A percentile compares a stretch with the other conserved stretches of the same genome.
Conservation (phyloP, 2,797 vertebrate species). For the Heteromormyrus szaboi region DNA sequence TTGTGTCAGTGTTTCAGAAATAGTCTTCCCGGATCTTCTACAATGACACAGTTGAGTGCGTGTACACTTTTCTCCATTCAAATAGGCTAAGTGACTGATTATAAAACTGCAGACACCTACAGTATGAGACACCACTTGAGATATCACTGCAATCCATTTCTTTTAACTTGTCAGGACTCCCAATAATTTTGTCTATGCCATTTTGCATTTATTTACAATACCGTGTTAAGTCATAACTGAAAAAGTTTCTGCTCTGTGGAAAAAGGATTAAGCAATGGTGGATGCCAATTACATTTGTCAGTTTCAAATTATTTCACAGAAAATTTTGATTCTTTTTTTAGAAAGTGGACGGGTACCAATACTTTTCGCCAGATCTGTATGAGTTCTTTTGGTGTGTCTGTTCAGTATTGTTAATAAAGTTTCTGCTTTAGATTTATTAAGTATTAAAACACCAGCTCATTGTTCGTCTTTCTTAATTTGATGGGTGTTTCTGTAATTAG, state of each 20-base stretch:
- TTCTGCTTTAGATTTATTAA: not conserved
- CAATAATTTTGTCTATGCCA: not conserved
- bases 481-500: constrained; percentile 10
- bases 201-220: not conserved
- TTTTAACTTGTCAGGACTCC: not conserved
- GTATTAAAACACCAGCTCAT: not conserved
- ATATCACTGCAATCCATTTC: not conserved
- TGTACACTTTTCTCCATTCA: not conserved
- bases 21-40: not conserved
- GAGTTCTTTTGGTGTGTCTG: not conserved
- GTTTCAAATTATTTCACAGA: not conserved
- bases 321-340: not conserved
- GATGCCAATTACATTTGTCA: not conserved
- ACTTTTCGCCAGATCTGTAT: not conserved
- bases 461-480: not conserved
- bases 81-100: not conserved
- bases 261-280: not conserved
- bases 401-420: not conserved
- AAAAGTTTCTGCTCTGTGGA: not conserved
- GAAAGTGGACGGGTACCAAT: not conserved
- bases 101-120: not conserved
- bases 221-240: not conserved
- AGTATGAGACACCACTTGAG: not conserved
- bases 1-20: not conserved
- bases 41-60: not conserved